Base-by-base conservation (phyloP, 23 tunicate genomes). In the Halocynthia aurantium region DNA sequence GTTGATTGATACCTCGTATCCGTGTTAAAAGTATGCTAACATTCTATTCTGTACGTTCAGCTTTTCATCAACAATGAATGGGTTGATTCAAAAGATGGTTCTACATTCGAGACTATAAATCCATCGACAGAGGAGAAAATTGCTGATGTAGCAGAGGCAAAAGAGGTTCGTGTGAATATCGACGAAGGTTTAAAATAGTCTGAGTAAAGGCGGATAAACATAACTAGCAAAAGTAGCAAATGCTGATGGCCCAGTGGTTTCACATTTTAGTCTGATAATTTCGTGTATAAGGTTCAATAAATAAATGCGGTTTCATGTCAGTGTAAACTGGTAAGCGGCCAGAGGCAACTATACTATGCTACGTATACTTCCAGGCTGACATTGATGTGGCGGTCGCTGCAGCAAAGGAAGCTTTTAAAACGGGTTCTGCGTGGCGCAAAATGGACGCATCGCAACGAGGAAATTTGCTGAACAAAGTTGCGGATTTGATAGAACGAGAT, bases 51-150 rank as follows among this genome's bases (percentile, higher is more conserved):
- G 44, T 2, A 31, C 44, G 44, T 64, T 44, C 82, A 91, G 87
- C 9, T 91, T 55, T 91, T 91, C 72, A 91, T 91, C 54, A 83
- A 91, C 78, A 91, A 91, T 77, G 84, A 91, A 61, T 91, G 90
- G 90, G 78, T 72, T 0, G 76, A 78, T 31, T 58, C 97, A 7
- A 56, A 13, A 6, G 85, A 82, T 72, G 97, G 91, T 0, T 50
- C 76, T n/a, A 91, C 87, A 4, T 91, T 85, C 77, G 60, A 80
- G 6, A 72, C 77, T 17, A 12, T 55, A 49, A 86, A 91, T 66
- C 97, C 97, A 20, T 20, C 87, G 19, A 85, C 81, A 1, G 77
- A 77, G 7, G 84, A 91, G 40, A 76, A 76, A 72, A 85, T 85
- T 15, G 80, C 89, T 50, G 64, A 76, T 12, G 84, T 85, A 11